These are phyloP conservation scores for Colossoma macropomum DNA, from an alignment of 2,113 vertebrate species.

Conservation along the genomic window DNA sequence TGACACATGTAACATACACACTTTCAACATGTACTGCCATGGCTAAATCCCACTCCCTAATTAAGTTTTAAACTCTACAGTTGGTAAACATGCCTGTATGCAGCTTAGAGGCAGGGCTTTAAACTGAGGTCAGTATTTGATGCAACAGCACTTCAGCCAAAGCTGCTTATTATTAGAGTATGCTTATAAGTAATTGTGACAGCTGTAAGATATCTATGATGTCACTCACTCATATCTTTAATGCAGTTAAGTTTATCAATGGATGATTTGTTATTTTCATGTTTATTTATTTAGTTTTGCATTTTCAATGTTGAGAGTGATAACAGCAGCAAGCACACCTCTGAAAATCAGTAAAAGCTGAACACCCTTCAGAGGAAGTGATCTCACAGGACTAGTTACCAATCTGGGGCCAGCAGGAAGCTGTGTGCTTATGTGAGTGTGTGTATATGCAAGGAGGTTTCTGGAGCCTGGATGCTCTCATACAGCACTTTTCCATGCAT, in stretches of 20 bases:
- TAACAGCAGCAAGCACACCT: slow-evolving; percentile 2
- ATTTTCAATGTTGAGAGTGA: too few species aligned
- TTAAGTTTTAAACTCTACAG: too few species aligned
- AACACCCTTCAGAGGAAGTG: slow-evolving; percentile 68
- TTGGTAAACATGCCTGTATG: too few species aligned
- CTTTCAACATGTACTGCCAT: not conserved
- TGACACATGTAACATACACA: too few species aligned
- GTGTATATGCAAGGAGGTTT: not conserved
- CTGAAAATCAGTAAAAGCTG: slow-evolving; percentile 22
- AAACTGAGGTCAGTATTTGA: too few species aligned
- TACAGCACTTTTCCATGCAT: not conserved
- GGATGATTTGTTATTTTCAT: not conserved
- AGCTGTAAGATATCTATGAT: not conserved
- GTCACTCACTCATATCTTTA: not conserved
- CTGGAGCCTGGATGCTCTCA: not conserved
- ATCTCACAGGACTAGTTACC: slow-evolving; percentile 61
- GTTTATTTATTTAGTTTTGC: slow-evolving; percentile 8
- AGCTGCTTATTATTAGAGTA: not conserved
- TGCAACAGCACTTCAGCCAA: too few species aligned
- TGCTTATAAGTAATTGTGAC: not conserved
- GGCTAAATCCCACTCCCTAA: too few species aligned
- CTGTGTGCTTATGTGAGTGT: not conserved
- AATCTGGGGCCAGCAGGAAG: slow-evolving; percentile 31
- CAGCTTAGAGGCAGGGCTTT: too few species aligned
- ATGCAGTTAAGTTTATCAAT: slow-evolving; percentile 19